These are phyloP conservation scores for Lepidurus apus DNA, from an alignment of 1,140 invertebrate genomes.

Conservation along the genomic window DNA sequence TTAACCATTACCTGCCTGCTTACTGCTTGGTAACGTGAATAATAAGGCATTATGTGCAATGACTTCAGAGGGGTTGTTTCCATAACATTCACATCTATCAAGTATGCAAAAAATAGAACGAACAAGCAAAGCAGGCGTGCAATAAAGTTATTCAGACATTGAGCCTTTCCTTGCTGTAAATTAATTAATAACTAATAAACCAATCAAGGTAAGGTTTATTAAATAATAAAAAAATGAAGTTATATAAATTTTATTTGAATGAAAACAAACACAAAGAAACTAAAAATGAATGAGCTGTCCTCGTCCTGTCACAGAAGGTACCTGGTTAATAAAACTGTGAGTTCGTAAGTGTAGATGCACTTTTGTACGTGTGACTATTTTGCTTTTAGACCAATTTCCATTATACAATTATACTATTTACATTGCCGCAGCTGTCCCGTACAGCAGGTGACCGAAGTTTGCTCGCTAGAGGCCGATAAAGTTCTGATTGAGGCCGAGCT, in stretches of 20 bases:
- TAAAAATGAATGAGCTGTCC: too few relatives aligned
- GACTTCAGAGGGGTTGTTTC: constrained; percentile 28
- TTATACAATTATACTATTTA: neutral
- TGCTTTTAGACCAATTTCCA: neutral
- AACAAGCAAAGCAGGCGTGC: neutral
- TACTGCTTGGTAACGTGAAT: constrained; percentile 25
- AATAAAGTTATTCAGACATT: neutral
- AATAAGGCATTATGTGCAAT: constrained; percentile 30
- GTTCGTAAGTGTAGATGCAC: neutral
- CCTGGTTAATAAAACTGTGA: neutral
- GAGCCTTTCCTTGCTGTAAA: too few relatives aligned
- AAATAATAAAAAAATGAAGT: too few relatives aligned
- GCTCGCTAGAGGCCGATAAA: too few relatives aligned
- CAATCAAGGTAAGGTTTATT: too few relatives aligned
- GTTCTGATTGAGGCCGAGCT: too few relatives aligned
- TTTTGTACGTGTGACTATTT: neutral
- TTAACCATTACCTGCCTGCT: constrained; percentile 27
- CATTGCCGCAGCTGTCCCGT: neutral
- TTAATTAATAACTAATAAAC: too few relatives aligned
- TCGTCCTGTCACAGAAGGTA: neutral
- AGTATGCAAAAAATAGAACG: neutral
- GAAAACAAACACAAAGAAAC: too few relatives aligned
- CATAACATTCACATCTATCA: constrained; percentile 23
- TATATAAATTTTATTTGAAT: too few relatives aligned
- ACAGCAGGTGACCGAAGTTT: too few relatives aligned